These are phyloP conservation scores for Mareca strepera DNA, from an alignment of 2,797 vertebrate species.

Conservation along the genomic window DNA sequence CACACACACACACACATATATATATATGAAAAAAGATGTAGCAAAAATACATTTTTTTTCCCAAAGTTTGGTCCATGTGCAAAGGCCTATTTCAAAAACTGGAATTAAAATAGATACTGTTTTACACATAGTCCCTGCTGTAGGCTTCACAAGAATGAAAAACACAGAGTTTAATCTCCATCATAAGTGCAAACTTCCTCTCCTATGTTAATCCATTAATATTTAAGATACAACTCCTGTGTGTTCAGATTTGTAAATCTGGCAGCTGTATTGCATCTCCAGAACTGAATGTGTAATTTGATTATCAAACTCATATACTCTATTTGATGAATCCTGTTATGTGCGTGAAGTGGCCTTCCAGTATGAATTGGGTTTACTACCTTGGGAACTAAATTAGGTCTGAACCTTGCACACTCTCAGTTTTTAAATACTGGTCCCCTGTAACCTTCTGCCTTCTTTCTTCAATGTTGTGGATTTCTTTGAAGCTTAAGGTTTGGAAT, in stretches of 20 bases:
- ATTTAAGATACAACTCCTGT: neutral
- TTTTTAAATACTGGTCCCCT: constrained; percentile 25
- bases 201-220: neutral
- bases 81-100: neutral
- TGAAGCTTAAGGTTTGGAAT: constrained; percentile 51
- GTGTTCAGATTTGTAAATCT: neutral
- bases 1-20: neutral
- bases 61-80: neutral
- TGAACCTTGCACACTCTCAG: neutral
- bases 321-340: constrained; percentile 7
- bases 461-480: constrained; percentile 35
- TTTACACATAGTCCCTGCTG: neutral
- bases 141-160: neutral
- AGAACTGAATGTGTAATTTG: constrained; percentile 17
- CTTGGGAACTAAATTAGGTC: neutral
- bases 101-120: neutral
- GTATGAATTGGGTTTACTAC: neutral
- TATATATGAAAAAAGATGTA: neutral
- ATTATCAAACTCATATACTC: constrained; percentile 6
- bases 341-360: neutral
- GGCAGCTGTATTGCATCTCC: neutral
- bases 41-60: neutral
- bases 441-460: neutral
- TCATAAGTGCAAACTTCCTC: neutral
- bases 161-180: neutral